Percentiles rank a stretch among this genome's conserved stretches.
Evolutionary conservation across 2,888 invertebrate genomes (phyloP).

Genomic region (Plemyria rubiginata): DNA sequence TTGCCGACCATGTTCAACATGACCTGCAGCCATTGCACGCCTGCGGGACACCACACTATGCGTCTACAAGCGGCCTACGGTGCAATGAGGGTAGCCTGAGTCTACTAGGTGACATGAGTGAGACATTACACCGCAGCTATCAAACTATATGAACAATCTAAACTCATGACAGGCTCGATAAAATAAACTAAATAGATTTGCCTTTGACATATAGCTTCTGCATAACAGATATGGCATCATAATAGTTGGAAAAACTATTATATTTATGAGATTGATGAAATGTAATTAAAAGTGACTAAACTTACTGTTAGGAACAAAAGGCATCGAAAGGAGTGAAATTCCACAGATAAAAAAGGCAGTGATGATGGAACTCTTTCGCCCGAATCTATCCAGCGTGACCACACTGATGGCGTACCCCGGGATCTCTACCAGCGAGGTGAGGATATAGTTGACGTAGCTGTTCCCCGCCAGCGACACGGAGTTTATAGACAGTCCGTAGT

Average conservation of each 20-base stretch:
- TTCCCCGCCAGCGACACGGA: slow-evolving; percentile 90
- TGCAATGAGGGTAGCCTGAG: too few relatives aligned
- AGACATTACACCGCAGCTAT: background rate
- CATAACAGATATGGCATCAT: too few relatives aligned
- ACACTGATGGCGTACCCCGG: slow-evolving; percentile 86
- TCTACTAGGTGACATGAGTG: background rate
- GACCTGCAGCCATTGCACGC: slow-evolving; percentile 75
- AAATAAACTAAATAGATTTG: background rate
- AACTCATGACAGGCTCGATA: background rate
- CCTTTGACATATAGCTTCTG: too few relatives aligned
- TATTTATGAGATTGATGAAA: too few relatives aligned
- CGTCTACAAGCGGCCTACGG: slow-evolving; percentile 28
- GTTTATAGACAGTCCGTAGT: slow-evolving; percentile 92
- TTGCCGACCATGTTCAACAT: slow-evolving; percentile 80
- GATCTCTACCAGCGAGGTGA: slow-evolving; percentile 86
- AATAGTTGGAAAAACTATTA: too few relatives aligned
- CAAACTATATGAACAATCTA: background rate
- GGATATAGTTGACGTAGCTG: slow-evolving; percentile 90
- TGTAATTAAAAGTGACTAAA: slow-evolving; percentile 18
- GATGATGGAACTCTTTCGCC: slow-evolving; percentile 85
- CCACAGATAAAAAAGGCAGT: slow-evolving; percentile 85
- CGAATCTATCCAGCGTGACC: slow-evolving; percentile 84
- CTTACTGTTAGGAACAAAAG: slow-evolving; percentile 84
- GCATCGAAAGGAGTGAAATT: slow-evolving; percentile 80
- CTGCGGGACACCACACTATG: slow-evolving; percentile 54